Evolutionary conservation across 2,797 vertebrate species (phyloP).

Genomic region (Hipposideros larvatus): DNA sequence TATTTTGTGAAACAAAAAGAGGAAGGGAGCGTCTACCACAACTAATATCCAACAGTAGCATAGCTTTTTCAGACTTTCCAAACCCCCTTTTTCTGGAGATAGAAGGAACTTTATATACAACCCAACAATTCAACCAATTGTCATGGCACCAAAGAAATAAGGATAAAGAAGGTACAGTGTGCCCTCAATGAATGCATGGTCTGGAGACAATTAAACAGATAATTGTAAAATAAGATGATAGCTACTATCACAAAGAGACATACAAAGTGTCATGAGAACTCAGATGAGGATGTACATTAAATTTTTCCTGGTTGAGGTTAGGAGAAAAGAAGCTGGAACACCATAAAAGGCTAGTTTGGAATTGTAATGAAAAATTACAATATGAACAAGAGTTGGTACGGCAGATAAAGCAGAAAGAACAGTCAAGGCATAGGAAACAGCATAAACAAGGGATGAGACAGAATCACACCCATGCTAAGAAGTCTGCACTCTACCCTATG

Average conservation of each 20-base stretch:
- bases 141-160: conserved; percentile 12
- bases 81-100: conserved; percentile 45
- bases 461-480: neutral
- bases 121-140: neutral
- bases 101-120: neutral
- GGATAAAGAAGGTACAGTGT: neutral
- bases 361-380: conserved; percentile 4
- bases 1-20: conserved; percentile 29
- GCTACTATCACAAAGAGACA: neutral
- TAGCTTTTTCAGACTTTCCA: conserved; percentile 7
- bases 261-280: neutral
- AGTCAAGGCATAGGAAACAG: neutral
- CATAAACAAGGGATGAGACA: conserved; percentile 40
- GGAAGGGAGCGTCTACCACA: neutral
- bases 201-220: conserved; percentile 31
- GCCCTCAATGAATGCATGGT: neutral
- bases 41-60: conserved; percentile 22
- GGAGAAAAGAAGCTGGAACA: conserved; percentile 33
- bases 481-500: neutral
- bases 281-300: neutral
- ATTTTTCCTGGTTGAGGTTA: neutral
- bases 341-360: neutral
- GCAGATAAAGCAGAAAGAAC: neutral
- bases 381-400: neutral
- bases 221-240: neutral